Base-by-base conservation (phyloP, 2,797 vertebrate genomes). In the Notoglanidium macrostoma region DNA sequence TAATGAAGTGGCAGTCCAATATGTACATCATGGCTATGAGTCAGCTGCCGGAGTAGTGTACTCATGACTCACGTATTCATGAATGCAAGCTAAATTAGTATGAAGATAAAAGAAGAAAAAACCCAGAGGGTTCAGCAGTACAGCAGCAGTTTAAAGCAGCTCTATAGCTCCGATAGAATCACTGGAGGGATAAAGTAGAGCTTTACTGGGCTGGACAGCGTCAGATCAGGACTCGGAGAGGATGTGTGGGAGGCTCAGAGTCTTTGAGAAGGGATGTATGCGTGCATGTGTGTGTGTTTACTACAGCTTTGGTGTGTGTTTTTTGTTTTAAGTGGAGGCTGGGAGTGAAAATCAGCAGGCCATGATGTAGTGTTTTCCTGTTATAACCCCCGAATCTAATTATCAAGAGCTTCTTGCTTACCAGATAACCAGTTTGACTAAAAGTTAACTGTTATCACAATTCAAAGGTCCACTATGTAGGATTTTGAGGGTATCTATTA, bases 71-170 rank as follows among this genome's bases (percentile, higher is more conserved):
- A 84, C 51, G 40, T 63, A 51, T 54, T 84, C 67, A 54, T 26
- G 68, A 80, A 82, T 86, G 78, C 54, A 40, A 77, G 87, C 82
- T 89, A 79, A 81, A 88, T 67, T 61, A 84, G 59, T 70, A 29
- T 35, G 51, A 57, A n/a, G 46, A 79, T 35, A 54, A 67, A 79
- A 76, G 49, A 14, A 49, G 23, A 23, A 35, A 26, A 85, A 79
- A 78, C 72, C 85, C 51, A 61, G 23, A 63, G 84, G 51, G 84
- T 65, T 57, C 51, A 35, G 65, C 46, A 10, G 23, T 51, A 72
- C 19, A 44, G 73, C 78, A 68, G 76, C 54, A 40, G 61, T 78
- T 84, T 80, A 81, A 82, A 65, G 67, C 44, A 77, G 63, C 86
- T 59, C 70, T 46, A 17, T 26, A 81, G 84, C 80, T 70, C 65